Conservation (phyloP, 2,113 vertebrate species). For the Sardina pilchardus region DNA sequence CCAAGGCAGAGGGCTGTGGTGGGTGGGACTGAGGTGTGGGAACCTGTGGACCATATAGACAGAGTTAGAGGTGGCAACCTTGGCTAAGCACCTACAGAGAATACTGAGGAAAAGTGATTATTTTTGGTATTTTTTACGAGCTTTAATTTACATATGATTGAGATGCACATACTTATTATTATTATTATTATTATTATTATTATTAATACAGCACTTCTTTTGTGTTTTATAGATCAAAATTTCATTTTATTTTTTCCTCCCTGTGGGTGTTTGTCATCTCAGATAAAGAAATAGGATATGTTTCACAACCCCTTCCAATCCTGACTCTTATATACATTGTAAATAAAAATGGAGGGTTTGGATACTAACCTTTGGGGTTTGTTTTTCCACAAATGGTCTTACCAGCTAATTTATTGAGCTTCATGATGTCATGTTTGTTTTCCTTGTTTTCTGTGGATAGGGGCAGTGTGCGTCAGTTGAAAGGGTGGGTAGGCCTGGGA, state of each 20-base stretch:
- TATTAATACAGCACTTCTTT: not conserved
- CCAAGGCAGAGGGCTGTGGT: not conserved
- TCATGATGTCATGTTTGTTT: no score
- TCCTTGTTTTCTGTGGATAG: not conserved
- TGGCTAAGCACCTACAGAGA: slow-evolving; percentile 10
- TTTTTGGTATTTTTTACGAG: slow-evolving; percentile 1
- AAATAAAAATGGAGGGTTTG: not conserved
- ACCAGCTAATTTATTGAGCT: not conserved
- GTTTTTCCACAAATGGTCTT: not conserved
- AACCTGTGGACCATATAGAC: not conserved
- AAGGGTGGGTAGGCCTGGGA: not conserved
- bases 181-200: no score
- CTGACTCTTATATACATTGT: not conserved
- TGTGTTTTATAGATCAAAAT: no score
- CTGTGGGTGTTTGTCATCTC: no score
- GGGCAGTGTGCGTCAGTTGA: not conserved
- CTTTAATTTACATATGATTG: slow-evolving; percentile 9
- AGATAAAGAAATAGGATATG: no score
- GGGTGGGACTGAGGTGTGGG: not conserved
- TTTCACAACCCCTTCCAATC: not conserved
- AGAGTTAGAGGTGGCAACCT: not conserved
- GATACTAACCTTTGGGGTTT: not conserved
- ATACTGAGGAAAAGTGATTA: not conserved
- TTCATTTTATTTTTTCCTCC: no score
- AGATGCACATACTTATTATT: not conserved